These are phyloP conservation scores for Atta texana DNA, from an alignment of 1,140 invertebrate species.

Conservation along the genomic window DNA sequence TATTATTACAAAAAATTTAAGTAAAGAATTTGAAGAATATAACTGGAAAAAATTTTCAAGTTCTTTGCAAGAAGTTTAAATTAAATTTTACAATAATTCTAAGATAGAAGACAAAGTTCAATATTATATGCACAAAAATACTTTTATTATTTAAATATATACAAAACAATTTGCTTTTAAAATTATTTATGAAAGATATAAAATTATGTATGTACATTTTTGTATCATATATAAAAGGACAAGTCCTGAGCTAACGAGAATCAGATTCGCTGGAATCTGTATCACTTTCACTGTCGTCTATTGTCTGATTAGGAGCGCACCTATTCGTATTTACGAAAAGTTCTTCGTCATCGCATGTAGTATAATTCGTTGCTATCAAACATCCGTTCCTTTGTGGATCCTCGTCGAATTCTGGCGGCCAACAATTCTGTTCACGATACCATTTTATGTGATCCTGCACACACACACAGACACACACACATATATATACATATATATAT, in stretches of 20 bases:
- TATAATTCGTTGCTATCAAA: slow-evolving; percentile 63
- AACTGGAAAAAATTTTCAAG: no score
- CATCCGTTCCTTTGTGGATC: slow-evolving; percentile 61
- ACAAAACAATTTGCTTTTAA: slow-evolving; percentile 8
- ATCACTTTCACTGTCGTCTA: slow-evolving; percentile 66
- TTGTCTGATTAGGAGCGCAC: slow-evolving; percentile 59
- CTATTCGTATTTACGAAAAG: slow-evolving; percentile 88
- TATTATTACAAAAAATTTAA: neutral
- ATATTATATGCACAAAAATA: slow-evolving; percentile 35
- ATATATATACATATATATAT: neutral
- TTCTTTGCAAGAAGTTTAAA: neutral
- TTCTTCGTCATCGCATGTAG: slow-evolving; percentile 81
- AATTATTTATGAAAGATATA: neutral
- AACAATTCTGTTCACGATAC: slow-evolving; percentile 91
- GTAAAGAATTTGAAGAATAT: neutral
- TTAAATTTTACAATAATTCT: slow-evolving; percentile 14
- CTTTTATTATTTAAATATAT: slow-evolving; percentile 33
- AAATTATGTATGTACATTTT: slow-evolving; percentile 1
- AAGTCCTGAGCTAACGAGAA: neutral
- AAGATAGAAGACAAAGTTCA: neutral
- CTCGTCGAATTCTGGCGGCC: slow-evolving; percentile 89
- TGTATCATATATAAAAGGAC: neutral
- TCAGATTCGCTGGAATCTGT: slow-evolving; percentile 14
- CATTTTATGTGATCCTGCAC: slow-evolving; percentile 91
- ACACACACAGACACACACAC: no score